These are phyloP conservation scores for Tetraneura akinire DNA, from an alignment of 1,140 invertebrate genomes.

Conservation along the genomic window DNA sequence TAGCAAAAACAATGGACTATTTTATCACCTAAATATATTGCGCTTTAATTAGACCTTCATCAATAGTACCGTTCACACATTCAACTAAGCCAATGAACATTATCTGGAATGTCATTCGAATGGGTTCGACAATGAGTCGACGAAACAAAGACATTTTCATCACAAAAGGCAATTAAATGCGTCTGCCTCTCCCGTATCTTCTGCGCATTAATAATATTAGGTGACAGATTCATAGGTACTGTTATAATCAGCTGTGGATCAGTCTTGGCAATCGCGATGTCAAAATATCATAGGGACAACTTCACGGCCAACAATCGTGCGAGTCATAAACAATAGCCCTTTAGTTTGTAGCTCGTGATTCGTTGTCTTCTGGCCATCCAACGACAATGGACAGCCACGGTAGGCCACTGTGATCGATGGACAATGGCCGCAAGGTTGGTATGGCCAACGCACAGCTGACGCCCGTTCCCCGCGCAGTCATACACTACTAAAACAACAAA, in stretches of 20 bases:
- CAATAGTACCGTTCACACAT: neutral
- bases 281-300: neutral
- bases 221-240: neutral
- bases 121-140: no score
- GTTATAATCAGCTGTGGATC: neutral
- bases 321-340: fast-evolving
- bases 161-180: no score
- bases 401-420: no score
- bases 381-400: neutral
- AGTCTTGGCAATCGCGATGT: neutral
- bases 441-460: slow-evolving; percentile 9
- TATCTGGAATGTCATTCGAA: no score
- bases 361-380: fast-evolving
- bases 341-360: no score
- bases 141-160: no score
- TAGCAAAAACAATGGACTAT: no score
- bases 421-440: neutral
- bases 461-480: neutral
- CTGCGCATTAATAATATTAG: slow-evolving; percentile 9
- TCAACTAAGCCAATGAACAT: no score
- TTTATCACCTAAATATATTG: no score
- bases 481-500: slow-evolving; percentile 23
- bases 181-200: no score
- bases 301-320: neutral
- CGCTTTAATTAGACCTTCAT: no score